Conservation (phyloP, 2,113 vertebrate species). For the Lagopus muta region DNA sequence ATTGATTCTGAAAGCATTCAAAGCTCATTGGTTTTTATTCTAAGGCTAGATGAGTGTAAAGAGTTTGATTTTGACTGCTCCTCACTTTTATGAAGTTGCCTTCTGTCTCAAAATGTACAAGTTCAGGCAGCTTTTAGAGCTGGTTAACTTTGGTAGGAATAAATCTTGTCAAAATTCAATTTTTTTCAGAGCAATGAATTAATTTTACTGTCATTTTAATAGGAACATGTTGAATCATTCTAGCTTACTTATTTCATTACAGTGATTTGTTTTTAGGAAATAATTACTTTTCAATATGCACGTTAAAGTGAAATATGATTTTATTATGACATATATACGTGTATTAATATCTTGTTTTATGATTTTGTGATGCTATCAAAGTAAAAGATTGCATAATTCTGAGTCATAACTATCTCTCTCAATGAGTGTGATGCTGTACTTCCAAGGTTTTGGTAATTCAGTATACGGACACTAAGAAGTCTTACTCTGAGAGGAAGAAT, state of each 20-base stretch:
- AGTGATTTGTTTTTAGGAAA: neutral
- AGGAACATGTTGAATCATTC: neutral
- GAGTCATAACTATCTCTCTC: neutral
- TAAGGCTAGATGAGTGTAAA: neutral
- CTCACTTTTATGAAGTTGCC: neutral
- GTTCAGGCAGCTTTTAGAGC: neutral
- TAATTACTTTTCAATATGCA: neutral
- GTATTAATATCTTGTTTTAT: constrained; percentile 34
- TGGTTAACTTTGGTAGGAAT: neutral
- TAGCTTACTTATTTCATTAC: neutral
- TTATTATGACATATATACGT: neutral
- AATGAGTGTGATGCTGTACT: neutral
- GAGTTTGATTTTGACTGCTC: neutral
- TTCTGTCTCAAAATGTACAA: neutral
- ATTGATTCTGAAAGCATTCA: neutral
- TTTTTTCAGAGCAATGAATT: neutral
- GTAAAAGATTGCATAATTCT: neutral
- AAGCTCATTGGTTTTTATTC: neutral
- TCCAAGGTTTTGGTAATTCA: constrained; percentile 50
- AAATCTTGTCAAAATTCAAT: neutral
- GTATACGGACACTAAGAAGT: neutral
- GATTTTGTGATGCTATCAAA: constrained; percentile 9
- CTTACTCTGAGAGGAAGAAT: neutral
- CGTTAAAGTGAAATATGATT: neutral
- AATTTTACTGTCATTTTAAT: neutral